These are phyloP conservation scores for Smithornis capensis DNA, from an alignment of 2,113 vertebrate genomes.

Conservation along the genomic window DNA sequence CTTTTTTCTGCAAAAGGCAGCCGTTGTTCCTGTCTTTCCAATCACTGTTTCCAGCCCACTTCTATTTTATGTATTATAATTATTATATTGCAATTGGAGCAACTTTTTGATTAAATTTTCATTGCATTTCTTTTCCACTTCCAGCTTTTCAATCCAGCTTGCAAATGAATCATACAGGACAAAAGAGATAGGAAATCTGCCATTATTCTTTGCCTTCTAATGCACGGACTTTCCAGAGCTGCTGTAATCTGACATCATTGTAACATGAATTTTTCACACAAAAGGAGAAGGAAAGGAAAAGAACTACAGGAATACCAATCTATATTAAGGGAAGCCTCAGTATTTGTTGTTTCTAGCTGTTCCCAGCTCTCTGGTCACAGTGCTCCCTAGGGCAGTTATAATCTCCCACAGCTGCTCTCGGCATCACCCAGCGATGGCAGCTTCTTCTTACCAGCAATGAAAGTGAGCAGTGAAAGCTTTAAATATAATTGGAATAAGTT, in stretches of 20 bases:
- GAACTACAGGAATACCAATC: not conserved
- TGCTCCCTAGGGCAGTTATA: not conserved
- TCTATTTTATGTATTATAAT: not conserved
- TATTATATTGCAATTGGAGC: not conserved
- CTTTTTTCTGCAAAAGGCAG: not conserved
- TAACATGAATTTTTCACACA: not conserved
- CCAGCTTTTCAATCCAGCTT: not conserved
- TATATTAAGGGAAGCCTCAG: not conserved
- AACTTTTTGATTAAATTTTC: not conserved
- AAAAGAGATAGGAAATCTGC: not conserved
- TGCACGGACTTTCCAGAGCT: not conserved
- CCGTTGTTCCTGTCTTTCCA: not conserved
- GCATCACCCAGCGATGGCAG: not conserved
- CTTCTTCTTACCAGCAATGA: not conserved
- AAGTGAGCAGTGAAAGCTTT: not conserved
- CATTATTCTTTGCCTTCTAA: not conserved
- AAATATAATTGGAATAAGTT: not conserved
- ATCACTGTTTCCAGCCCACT: not conserved
- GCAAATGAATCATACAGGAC: not conserved
- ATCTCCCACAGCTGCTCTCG: not conserved
- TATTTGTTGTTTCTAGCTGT: not conserved
- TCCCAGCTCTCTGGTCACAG: not conserved
- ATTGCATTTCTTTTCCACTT: not conserved
- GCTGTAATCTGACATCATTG: not conserved
- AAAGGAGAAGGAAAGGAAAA: not conserved